Evolutionary conservation across 1,140 invertebrate species (phyloP), one percentile per base, ranked within the genome.

Genomic region (Fopius arisanus): DNA sequence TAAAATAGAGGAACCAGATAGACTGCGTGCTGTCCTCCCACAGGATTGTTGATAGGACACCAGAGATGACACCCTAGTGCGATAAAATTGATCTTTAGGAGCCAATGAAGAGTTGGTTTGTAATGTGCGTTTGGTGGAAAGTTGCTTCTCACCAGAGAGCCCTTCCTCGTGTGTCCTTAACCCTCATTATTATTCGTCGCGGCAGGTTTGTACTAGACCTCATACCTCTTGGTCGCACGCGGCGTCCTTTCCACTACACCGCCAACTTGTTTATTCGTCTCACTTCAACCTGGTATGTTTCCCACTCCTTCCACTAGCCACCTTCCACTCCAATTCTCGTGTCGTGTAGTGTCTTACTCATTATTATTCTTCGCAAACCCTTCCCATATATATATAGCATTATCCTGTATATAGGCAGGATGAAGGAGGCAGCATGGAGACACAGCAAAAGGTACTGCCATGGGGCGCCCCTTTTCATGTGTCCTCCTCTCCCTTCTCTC

Each of bases 1-100:
- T n/a, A n/a, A n/a, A n/a, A n/a, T n/a, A n/a, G n/a, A n/a, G n/a
- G n/a, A n/a, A n/a, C n/a, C n/a, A n/a, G n/a, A n/a, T n/a, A n/a
- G n/a, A n/a, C n/a, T n/a, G n/a, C n/a, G n/a, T n/a, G n/a, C n/a
- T n/a, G n/a, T n/a, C n/a, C n/a, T n/a, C 23, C 23, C 33, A 72
- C 59, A 54, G 72, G 79, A 80, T 82, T 78, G 81, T 80, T 82
- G 80, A 80, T 71, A 72, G 59, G 62, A 65, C 43, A 54, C 59
- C 59, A 81, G 80, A 80, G 69, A 72, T 33, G 62, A 65, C 43
- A 54, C 59, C 59, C 31, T 23, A 65, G 62, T 72, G 66, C 62
- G 41, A 19, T 59, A 43, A 41, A 70, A 68, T 23, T 54, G 65
- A 41, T 72, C 77, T 68, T 76, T 75, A 48, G 28, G 10, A 23